Conservation (phyloP, 1,140 invertebrate genomes). For the Drosophila parvula region DNA sequence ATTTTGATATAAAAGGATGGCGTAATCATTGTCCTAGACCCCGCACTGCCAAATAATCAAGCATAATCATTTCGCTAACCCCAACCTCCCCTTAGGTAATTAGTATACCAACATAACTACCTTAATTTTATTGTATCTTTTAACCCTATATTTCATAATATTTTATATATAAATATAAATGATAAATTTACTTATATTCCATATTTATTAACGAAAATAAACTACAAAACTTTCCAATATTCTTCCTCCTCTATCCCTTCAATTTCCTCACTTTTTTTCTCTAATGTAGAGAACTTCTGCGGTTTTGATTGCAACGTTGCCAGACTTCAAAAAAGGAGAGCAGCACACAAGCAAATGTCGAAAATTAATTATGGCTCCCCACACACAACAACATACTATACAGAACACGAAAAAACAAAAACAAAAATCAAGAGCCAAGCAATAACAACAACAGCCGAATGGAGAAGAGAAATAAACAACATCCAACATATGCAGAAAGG, state of each 20-base stretch:
- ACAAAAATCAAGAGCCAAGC: conserved; percentile 26
- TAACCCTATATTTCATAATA: no score
- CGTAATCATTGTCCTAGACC: no score
- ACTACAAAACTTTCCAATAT: not conserved
- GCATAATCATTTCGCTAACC: no score
- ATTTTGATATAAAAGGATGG: no score
- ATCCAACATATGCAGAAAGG: conserved; percentile 54
- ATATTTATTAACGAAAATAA: no score
- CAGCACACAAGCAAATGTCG: conserved; percentile 44
- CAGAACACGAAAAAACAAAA: conserved; percentile 8
- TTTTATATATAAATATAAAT: no score
- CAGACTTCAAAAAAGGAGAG: conserved; percentile 48
- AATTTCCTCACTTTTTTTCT: conserved; percentile 19
- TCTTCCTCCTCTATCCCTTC: not conserved
- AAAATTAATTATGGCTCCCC: conserved; percentile 72
- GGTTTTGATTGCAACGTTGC: conserved; percentile 62
- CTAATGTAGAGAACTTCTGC: conserved; percentile 43
- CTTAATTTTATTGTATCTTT: no score
- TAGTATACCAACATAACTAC: no score
- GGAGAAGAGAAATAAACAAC: conserved; percentile 36
- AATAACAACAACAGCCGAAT: conserved; percentile 20
- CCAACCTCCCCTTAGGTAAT: no score
- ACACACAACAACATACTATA: conserved; percentile 28
- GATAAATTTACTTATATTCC: no score
- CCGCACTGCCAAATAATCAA: no score